These are phyloP conservation scores for Athene noctua DNA, from an alignment of 2,113 vertebrate genomes.

Conservation along the genomic window DNA sequence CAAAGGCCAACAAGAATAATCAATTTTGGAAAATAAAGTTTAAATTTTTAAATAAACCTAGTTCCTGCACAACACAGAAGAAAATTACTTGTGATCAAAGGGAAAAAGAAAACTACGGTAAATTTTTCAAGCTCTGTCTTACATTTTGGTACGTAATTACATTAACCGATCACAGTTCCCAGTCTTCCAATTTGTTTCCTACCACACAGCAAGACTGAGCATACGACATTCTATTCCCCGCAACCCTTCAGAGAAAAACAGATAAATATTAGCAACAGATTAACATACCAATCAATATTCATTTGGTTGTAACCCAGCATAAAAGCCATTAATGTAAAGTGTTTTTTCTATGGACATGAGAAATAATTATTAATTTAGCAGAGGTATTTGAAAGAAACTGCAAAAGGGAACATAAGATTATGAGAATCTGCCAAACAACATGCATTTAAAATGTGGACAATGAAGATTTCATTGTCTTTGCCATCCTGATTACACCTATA, in stretches of 20 bases:
- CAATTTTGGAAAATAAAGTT: not conserved
- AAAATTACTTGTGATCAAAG: not conserved
- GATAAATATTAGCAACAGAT: not conserved
- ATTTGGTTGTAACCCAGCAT: not conserved
- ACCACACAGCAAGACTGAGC: not conserved
- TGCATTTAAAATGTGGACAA: not conserved
- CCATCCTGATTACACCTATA: not conserved
- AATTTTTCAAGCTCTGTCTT: slow-evolving; percentile 8
- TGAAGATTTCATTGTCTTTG: not conserved
- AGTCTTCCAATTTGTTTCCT: slow-evolving; percentile 11
- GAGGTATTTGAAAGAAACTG: not conserved
- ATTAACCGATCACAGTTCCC: not conserved
- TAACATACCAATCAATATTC: not conserved
- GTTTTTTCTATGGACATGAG: not conserved
- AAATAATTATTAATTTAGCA: not conserved
- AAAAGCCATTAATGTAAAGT: not conserved
- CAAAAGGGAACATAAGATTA: not conserved
- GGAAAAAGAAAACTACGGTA: not conserved
- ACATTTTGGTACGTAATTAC: not conserved
- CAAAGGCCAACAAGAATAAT: not conserved
- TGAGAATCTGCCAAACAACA: not conserved
- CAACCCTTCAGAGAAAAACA: not conserved
- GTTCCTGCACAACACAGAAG: not conserved
- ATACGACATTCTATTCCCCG: not conserved
- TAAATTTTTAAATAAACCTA: not conserved